phyloP scores from a whole-genome alignment of 2,113 vertebrate genomes.

The Lophura nycthemera region DNA sequence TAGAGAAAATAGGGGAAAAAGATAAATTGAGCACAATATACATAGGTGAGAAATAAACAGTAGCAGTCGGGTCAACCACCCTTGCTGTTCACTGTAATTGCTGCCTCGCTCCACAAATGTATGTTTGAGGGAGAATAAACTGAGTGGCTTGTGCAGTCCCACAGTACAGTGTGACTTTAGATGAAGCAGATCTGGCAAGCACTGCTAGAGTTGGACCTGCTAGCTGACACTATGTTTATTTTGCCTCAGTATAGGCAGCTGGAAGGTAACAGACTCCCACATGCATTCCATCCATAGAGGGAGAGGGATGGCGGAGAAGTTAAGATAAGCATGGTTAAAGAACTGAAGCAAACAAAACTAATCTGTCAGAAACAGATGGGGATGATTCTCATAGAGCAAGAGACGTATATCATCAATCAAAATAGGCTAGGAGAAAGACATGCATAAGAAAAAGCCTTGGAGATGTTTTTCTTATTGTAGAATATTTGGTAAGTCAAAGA shows the following conservation, averaged over 20 bases:
- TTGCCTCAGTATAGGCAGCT: not conserved
- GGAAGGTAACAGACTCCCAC: not conserved
- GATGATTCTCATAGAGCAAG: not conserved
- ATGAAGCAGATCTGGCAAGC: fast-evolving
- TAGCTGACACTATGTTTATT: not conserved
- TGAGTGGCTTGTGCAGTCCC: not conserved
- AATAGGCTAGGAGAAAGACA: not conserved
- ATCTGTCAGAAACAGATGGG: not conserved
- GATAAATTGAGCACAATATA: not conserved
- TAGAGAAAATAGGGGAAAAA: not conserved
- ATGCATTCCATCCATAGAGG: not conserved
- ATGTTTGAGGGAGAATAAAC: not conserved
- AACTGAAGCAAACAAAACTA: not conserved
- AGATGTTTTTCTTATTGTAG: not conserved
- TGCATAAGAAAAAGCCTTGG: not conserved
- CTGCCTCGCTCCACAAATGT: fast-evolving
- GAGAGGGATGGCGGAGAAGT: not conserved
- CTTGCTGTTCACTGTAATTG: not conserved
- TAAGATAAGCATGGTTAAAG: not conserved
- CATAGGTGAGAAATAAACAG: not conserved
- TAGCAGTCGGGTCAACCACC: not conserved
- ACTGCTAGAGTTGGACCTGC: not conserved
- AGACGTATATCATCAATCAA: not conserved
- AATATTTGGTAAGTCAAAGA: not conserved
- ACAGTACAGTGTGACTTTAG: not conserved